These are phyloP conservation scores for Megamerina dolium DNA, from an alignment of 2,888 invertebrate genomes.

Conservation along the genomic window DNA sequence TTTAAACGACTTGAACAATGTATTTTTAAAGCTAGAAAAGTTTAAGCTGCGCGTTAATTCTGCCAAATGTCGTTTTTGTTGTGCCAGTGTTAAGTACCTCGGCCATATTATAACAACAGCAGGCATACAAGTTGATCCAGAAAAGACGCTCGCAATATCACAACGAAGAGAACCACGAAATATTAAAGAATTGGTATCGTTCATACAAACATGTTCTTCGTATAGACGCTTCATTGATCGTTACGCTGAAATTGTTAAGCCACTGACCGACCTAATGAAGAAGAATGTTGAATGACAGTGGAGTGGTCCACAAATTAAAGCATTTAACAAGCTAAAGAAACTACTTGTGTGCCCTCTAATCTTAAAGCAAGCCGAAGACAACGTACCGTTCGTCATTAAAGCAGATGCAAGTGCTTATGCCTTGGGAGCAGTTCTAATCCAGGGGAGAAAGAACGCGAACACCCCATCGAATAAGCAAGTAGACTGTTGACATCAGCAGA, in stretches of 20 bases:
- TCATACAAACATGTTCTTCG: conserved; percentile 10
- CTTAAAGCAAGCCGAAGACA: conserved; percentile 6
- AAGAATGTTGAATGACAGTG: not conserved
- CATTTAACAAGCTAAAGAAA: not conserved
- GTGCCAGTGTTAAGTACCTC: conserved; percentile 9
- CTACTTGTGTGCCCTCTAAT: not conserved
- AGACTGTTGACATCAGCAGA: conserved; percentile 8
- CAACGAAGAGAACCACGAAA: not conserved
- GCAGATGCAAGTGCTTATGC: too few species aligned
- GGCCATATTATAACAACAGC: conserved; percentile 11
- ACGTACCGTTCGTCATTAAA: conserved; percentile 7
- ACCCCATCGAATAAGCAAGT: conserved; percentile 8
- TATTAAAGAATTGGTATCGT: conserved; percentile 9
- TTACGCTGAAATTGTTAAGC: conserved; percentile 9
- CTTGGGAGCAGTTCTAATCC: too few species aligned
- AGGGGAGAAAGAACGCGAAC: conserved; percentile 9
- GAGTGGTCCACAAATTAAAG: not conserved
- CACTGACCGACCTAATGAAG: conserved; percentile 9
- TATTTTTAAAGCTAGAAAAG: not conserved
- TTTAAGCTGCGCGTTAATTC: conserved; percentile 8
- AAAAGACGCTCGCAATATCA: conserved; percentile 3
- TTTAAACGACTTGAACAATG: not conserved
- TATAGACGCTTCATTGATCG: conserved; percentile 7
- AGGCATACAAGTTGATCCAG: conserved; percentile 9
- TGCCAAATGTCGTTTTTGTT: conserved; percentile 6